A percentile compares a stretch with the other conserved stretches of the same genome.
These are phyloP conservation scores for Poeciliopsis infans DNA, from an alignment of 2,797 vertebrate species.

Conservation along the genomic window DNA sequence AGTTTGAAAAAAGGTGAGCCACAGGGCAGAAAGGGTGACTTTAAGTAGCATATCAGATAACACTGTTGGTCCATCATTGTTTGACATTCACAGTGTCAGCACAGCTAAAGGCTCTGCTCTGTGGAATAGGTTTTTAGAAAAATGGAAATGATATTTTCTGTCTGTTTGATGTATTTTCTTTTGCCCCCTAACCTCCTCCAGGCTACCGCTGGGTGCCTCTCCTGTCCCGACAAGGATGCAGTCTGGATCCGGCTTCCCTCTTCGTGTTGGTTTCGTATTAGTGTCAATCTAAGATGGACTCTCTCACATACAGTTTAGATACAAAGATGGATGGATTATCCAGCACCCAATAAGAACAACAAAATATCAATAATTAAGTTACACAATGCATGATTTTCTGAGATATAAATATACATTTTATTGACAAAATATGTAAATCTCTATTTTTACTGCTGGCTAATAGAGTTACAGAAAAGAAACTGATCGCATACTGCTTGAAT, in stretches of 20 bases:
- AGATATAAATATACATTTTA: conserved; percentile 66
- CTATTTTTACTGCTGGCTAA: conserved; percentile 21
- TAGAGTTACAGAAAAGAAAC: conserved; percentile 35
- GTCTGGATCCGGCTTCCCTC: conserved; percentile 83
- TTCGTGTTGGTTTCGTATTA: conserved; percentile 84
- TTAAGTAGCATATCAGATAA: conserved; percentile 49
- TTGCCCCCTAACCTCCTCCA: conserved; percentile 63
- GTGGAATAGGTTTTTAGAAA: background rate
- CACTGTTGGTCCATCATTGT: conserved; percentile 44
- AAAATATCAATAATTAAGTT: conserved; percentile 60
- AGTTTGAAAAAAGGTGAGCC: conserved; percentile 88
- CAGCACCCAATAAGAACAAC: conserved; percentile 43
- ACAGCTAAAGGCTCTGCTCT: conserved; percentile 41
- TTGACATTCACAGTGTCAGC: conserved; percentile 58
- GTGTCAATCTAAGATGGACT: conserved; percentile 39
- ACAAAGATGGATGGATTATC: conserved; percentile 43
- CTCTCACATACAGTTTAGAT: conserved; percentile 17
- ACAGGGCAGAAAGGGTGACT: background rate
- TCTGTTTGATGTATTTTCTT: conserved; percentile 23
- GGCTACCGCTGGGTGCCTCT: conserved; percentile 88
- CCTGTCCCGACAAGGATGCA: conserved; percentile 74
- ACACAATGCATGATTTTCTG: conserved; percentile 42
- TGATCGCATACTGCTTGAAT: conserved; percentile 22
- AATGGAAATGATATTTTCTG: conserved; percentile 5
- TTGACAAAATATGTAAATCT: conserved; percentile 57